Conservation (phyloP, 1,140 invertebrate species). For the Mylabris phalerata region DNA sequence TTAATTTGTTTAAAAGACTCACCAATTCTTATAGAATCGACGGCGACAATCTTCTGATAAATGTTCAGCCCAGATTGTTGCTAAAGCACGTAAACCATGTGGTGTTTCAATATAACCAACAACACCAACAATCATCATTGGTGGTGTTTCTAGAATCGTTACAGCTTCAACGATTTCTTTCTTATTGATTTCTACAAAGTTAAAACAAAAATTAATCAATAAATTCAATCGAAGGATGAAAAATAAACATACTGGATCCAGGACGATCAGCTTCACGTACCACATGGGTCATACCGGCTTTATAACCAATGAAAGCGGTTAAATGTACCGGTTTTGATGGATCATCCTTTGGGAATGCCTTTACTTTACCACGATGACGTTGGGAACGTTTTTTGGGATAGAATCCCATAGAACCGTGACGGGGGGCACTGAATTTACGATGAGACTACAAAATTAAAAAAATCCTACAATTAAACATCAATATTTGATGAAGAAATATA, state of each 20-base stretch:
- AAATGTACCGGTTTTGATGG: constrained; percentile 92
- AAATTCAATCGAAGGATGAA: background rate
- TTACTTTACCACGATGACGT: constrained; percentile 96
- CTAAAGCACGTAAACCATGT: constrained; percentile 86
- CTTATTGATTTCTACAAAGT: constrained; percentile 90
- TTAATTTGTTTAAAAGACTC: constrained; percentile 37
- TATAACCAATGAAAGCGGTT: constrained; percentile 96
- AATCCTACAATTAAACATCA: background rate
- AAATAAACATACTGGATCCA: constrained; percentile 84
- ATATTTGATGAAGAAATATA: background rate
- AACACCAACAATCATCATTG: constrained; percentile 95
- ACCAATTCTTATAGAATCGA: constrained; percentile 99
- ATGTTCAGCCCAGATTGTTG: constrained; percentile 98
- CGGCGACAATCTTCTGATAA: constrained; percentile 96
- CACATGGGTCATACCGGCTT: constrained; percentile 99
- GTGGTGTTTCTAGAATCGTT: constrained; percentile 96
- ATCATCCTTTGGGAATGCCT: constrained; percentile 99
- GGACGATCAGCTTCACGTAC: constrained; percentile 98
- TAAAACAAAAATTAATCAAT: background rate
- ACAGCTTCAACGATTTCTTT: constrained; percentile 99
- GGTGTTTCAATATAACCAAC: constrained; percentile 99
- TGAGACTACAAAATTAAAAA: constrained; percentile 77
- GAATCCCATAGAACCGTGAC: constrained; percentile 99
- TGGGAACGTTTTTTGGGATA: constrained; percentile 95
- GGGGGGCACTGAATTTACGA: constrained; percentile 97